Evolutionary conservation across 2,797 vertebrate genomes (phyloP), one percentile per base, ranked within the genome.

Genomic region (Onychomys torridus): DNA sequence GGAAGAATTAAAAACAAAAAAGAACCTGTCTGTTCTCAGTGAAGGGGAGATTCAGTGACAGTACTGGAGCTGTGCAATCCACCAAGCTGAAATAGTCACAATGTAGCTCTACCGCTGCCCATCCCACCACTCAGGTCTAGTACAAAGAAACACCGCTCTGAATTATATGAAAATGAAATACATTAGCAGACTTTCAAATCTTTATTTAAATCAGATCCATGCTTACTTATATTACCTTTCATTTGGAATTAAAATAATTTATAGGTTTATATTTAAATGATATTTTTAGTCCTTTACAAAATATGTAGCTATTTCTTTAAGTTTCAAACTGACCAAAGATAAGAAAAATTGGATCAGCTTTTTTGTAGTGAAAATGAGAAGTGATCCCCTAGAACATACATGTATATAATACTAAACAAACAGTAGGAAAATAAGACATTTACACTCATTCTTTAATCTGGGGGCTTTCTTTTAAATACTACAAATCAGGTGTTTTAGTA

Each of bases 151-250:
- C 79, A 77, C n/a, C 0, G 32, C 85, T 93, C 34, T 79, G 75
- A 90, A 76, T 81, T 87, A 71, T 43, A 49, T 89, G 88, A 95
- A 97, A 95, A 87, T 91, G 37, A 96, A 94, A 94, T 93, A 93
- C 77, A 8, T 3, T 65, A 37, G 43, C 43, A 71, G 46, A 52
- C 96, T 89, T 13, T 84, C 96, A 98, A 98, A 59, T 84, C 82
- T 98, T 98, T 98, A 98, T 98, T 99, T 94, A 89, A 93, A 89
- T 97, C 96, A 93, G 86, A 40, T 90, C 91, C 85, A 52, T 95
- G 97, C 83, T 98, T 97, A 97, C 96, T 96, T 97, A 97, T 69
- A 98, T 97, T 97, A 88, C 16, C 16, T 88, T 87, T 40, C 97
- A 98, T 10, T 93, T 92, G 94, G 83, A 98, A 95, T 97, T 95